Evolutionary conservation across 2,113 vertebrate genomes (phyloP).

Genomic region (Hoplias malabaricus): DNA sequence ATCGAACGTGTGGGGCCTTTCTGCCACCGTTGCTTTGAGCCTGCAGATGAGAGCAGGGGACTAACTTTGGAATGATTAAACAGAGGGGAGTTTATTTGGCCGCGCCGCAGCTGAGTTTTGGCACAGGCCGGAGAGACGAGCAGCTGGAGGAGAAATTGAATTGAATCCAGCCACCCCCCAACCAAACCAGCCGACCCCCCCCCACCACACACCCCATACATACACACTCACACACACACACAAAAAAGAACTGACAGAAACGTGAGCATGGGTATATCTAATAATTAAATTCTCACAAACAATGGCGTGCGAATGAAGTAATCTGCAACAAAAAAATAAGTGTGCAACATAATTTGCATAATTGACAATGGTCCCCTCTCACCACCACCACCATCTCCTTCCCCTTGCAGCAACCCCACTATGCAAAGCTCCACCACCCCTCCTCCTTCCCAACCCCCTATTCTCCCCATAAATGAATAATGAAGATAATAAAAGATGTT

Average conservation of each 20-base stretch:
- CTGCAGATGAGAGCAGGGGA: conserved; percentile 90
- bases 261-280: conserved; percentile 96
- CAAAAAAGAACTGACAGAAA: conserved; percentile 89
- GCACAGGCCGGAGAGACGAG: conserved; percentile 86
- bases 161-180: conserved; percentile 94
- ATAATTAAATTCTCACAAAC: conserved; percentile 98
- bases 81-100: conserved; percentile 94
- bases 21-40: conserved; percentile 86
- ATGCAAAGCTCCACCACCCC: conserved; percentile 3
- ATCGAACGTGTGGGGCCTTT: conserved; percentile 86
- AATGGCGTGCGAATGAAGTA: conserved; percentile 93
- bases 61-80: conserved; percentile 98
- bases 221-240: conserved; percentile 60
- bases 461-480: conserved; percentile 87
- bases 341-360: conserved; percentile 97
- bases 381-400: conserved; percentile 13
- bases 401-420: conserved; percentile 13
- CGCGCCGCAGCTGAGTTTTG: conserved; percentile 86
- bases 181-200: no score
- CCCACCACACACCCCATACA: no score
- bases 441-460: background rate
- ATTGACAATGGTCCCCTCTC: conserved; percentile 78
- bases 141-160: conserved; percentile 92
- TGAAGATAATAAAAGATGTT: conserved; percentile 99
- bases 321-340: conserved; percentile 85